A percentile compares a stretch with the other conserved stretches of the same genome.
phyloP scores from a whole-genome alignment of 1,140 invertebrate species.

The Ephestia elutella region DNA sequence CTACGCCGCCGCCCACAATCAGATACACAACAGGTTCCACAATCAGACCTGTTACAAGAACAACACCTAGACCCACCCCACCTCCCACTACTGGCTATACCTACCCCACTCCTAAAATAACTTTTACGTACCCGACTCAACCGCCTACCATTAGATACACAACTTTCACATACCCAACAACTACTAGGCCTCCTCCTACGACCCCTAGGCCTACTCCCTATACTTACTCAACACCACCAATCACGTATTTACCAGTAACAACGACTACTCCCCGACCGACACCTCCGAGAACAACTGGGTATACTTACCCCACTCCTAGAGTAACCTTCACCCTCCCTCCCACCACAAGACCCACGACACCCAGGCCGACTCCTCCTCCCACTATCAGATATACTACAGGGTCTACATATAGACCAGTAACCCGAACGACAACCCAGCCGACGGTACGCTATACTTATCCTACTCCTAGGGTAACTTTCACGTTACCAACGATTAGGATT shows the following conservation, averaged over 20 bases:
- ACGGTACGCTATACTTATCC: constrained; percentile 10
- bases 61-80: constrained; percentile 16
- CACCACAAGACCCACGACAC: constrained; percentile 8
- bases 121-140: not conserved
- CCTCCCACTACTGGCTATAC: not conserved
- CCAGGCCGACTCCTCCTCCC: constrained; percentile 12
- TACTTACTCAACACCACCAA: not conserved
- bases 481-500: constrained; percentile 1
- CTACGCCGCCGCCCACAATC: constrained; percentile 15
- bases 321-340: not conserved
- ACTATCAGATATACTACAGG: constrained; percentile 8
- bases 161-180: constrained; percentile 31
- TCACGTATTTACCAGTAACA: not conserved
- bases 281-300: constrained; percentile 8
- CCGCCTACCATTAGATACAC: constrained; percentile 28
- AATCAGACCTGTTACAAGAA: not conserved
- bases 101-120: no score
- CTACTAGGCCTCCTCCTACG: not conserved
- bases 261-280: not conserved
- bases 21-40: not conserved
- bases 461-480: constrained; percentile 7
- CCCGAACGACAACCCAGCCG: not conserved
- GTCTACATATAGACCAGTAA: not conserved
- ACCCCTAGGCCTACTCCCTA: not conserved
- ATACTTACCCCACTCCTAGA: constrained; percentile 6